A percentile compares a stretch with the other conserved stretches of the same genome.
Evolutionary conservation across 2,888 invertebrate genomes (phyloP).

Genomic region (Hybos culiciformis): DNA sequence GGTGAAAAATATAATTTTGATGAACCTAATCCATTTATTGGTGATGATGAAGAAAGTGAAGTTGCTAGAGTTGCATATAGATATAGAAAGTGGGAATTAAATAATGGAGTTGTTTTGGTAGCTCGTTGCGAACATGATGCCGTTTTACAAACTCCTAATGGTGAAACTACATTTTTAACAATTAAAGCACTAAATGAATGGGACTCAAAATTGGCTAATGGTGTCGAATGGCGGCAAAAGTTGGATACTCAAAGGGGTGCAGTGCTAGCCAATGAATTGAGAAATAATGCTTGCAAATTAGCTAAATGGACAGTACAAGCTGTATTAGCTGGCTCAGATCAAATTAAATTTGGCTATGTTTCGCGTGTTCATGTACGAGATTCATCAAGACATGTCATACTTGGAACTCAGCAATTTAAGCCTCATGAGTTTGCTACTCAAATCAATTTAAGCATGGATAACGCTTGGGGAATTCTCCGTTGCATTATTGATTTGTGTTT

Average conservation of each 20-base stretch:
- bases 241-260: conserved; percentile 96
- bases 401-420: conserved; percentile 96
- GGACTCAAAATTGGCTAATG: conserved; percentile 92
- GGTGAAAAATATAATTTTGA: conserved; percentile 69
- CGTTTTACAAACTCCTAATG: conserved; percentile 71
- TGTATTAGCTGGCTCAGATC: conserved; percentile 87
- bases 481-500: conserved; percentile 95
- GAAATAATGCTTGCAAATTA: conserved; percentile 98
- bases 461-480: conserved; percentile 95
- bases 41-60: conserved; percentile 83
- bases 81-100: conserved; percentile 93
- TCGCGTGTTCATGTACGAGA: conserved; percentile 87
- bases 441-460: conserved; percentile 98
- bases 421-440: conserved; percentile 97
- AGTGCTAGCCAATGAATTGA: conserved; percentile 91
- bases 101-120: conserved; percentile 81
- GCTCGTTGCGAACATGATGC: conserved; percentile 96
- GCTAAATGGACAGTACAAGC: conserved; percentile 99
- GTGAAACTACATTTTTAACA: conserved; percentile 82
- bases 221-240: conserved; percentile 97
- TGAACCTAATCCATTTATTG: conserved; percentile 83
- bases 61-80: conserved; percentile 93
- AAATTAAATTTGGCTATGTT: conserved; percentile 98
- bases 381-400: conserved; percentile 88
- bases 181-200: conserved; percentile 98